Base-by-base conservation (phyloP, 2,113 vertebrate species). In the Melospiza georgiana region DNA sequence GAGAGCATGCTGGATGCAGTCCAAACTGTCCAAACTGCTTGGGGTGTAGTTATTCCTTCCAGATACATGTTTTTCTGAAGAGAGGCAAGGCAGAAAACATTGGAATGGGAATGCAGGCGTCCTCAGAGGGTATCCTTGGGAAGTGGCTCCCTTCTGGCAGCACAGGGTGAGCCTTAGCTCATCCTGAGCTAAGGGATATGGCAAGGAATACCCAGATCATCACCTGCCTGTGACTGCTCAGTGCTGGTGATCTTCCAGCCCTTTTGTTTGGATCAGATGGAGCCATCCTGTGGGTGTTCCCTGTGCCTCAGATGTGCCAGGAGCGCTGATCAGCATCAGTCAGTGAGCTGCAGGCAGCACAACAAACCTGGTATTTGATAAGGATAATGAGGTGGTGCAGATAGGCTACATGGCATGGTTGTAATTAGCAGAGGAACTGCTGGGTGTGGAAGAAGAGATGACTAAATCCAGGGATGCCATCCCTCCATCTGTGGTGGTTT, bases 381-480 rank as follows among this genome's bases (percentile, higher is more conserved):
- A 59, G 0, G 30, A 55, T 81, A 67, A 83, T 49, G 18, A 73
- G 61, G 46, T 73, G 44, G 8, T 76, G 87, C 69, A 78, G 93
- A 84, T 71, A 91, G 81, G 73, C 87, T 63, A 1, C 33, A 11
- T 35, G 18, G 68, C 54, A 3, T 37, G 46, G 30, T 19, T 87
- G 84, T 78, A 75, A 91, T 78, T 67, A 91, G 89, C 55, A 58
- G 73, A 69, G 72, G 76, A 87, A 12, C 67, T 86, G 84, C 84
- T 80, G 90, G 54, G 68, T 57, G 67, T 49, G 72, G 92, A 83
- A 55, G 37, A 69, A 58, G 84, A 33, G 77, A 77, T 84, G 37
- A 78, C 69, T 93, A 84, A 91, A 81, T 39, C 33, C 35, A 48
- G 87, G 90, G 74, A 75, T 89, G 69, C 69, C 87, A 21, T 75